Evolutionary conservation across 2,113 vertebrate genomes (phyloP).

Genomic region (Ammodytes dubius): DNA sequence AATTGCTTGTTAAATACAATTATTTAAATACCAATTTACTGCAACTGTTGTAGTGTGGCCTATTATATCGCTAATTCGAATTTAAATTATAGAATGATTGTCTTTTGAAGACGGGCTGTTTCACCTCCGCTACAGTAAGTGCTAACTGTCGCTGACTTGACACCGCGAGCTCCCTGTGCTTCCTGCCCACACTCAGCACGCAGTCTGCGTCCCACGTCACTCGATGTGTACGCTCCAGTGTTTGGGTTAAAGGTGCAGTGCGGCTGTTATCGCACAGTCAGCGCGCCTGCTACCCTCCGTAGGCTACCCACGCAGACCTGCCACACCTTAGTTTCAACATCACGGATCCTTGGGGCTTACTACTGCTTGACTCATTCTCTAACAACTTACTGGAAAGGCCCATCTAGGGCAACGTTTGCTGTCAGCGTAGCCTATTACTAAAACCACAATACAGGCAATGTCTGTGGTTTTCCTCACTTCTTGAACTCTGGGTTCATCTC

Average conservation of each 20-base stretch:
- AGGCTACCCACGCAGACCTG: constrained; percentile 44
- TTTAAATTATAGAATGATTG: neutral
- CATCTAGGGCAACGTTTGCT: neutral
- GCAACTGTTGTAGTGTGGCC: accelerated
- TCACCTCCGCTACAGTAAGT: neutral
- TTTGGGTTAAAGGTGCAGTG: constrained; percentile 83
- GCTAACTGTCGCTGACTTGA: constrained; percentile 4
- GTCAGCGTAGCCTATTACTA: constrained; percentile 21
- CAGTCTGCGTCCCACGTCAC: constrained; percentile 79
- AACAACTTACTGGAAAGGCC: constrained; percentile 57
- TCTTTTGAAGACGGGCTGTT: accelerated
- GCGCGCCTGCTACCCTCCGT: constrained; percentile 14
- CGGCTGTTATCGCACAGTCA: constrained; percentile 62
- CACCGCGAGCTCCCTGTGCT: constrained; percentile 34
- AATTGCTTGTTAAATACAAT: accelerated
- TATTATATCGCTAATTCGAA: accelerated
- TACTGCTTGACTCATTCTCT: constrained; percentile 65
- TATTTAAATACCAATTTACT: accelerated
- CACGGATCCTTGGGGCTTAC: constrained; percentile 53
- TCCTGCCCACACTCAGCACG: constrained; percentile 79
- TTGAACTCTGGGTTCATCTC: neutral
- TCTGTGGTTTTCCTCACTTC: neutral
- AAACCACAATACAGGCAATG: neutral
- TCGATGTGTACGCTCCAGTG: constrained; percentile 20
- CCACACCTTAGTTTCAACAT: constrained; percentile 82